Conservation (phyloP, 2,113 vertebrate genomes). For the Misgurnus anguillicaudatus region DNA sequence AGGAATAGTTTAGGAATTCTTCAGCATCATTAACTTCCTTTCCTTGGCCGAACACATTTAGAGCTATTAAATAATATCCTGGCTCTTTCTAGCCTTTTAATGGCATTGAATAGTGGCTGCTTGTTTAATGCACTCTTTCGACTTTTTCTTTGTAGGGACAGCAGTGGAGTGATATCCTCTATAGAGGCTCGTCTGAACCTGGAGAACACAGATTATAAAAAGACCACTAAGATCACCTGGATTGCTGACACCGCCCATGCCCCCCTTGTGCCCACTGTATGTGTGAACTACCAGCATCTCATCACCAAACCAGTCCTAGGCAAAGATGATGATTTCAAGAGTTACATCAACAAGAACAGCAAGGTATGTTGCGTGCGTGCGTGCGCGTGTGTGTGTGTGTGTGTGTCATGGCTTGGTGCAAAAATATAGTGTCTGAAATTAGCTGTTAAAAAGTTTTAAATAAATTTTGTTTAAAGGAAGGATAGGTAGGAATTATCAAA, state of each 20-base stretch:
- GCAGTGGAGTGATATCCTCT: conserved; percentile 81
- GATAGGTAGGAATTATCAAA: too few relatives aligned
- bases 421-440: too few relatives aligned
- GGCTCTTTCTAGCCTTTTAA: too few relatives aligned
- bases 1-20: too few relatives aligned
- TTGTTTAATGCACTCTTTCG: not conserved
- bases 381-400: too few relatives aligned
- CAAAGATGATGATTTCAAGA: conserved; percentile 96
- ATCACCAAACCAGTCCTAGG: conserved; percentile 94
- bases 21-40: too few relatives aligned
- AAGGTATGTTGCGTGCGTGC: conserved; percentile 84
- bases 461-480: too few relatives aligned
- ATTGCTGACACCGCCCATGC: conserved; percentile 80
- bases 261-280: conserved; percentile 81
- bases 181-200: conserved; percentile 89
- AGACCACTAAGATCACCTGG: conserved; percentile 98
- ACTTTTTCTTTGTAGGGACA: conserved; percentile 78
- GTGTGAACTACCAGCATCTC: conserved; percentile 89
- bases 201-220: conserved; percentile 96
- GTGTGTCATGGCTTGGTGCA: too few relatives aligned
- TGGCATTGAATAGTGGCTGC: too few relatives aligned
- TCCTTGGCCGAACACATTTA: too few relatives aligned
- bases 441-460: too few relatives aligned
- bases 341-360: conserved; percentile 89
- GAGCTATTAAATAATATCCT: too few relatives aligned